phyloP scores from a whole-genome alignment of 2,797 vertebrate genomes.

The Lemur catta region DNA sequence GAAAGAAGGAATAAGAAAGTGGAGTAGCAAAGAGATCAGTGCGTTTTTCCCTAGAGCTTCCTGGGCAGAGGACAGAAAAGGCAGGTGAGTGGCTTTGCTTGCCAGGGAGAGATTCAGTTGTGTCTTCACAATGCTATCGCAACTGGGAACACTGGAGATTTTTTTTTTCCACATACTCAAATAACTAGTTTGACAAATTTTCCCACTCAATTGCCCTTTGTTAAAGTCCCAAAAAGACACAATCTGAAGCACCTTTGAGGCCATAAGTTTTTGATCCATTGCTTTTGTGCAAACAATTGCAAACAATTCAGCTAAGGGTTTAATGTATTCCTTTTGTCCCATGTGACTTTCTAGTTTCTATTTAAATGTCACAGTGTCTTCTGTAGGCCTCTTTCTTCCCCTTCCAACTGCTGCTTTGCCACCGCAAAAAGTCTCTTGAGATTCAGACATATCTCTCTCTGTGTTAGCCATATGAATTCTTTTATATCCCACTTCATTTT shows the following conservation, averaged over 20 bases:
- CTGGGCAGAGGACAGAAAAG: neutral
- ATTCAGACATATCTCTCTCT: neutral
- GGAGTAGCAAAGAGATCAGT: conserved; percentile 29
- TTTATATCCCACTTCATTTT: neutral
- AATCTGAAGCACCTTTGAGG: neutral
- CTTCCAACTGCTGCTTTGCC: neutral
- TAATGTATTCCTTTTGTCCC: conserved; percentile 15
- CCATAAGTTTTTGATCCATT: conserved; percentile 27
- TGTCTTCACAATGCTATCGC: neutral
- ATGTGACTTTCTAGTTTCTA: neutral
- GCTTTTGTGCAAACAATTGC: conserved; percentile 41
- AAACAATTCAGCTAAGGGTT: neutral
- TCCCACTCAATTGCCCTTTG: conserved; percentile 65
- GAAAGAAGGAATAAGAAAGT: neutral
- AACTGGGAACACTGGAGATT: neutral
- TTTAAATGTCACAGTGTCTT: neutral
- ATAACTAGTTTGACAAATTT: conserved; percentile 55
- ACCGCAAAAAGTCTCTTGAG: neutral
- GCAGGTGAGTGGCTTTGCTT: conserved; percentile 10
- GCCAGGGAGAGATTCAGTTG: neutral
- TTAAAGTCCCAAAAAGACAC: neutral
- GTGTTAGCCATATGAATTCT: neutral
- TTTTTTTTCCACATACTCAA: conserved; percentile 48
- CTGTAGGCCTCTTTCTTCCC: neutral
- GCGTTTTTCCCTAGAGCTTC: conserved; percentile 54